Percentiles rank a stretch among this genome's conserved stretches.
Conservation (phyloP, 2,113 vertebrate genomes). For the Orthonyx spaldingii region DNA sequence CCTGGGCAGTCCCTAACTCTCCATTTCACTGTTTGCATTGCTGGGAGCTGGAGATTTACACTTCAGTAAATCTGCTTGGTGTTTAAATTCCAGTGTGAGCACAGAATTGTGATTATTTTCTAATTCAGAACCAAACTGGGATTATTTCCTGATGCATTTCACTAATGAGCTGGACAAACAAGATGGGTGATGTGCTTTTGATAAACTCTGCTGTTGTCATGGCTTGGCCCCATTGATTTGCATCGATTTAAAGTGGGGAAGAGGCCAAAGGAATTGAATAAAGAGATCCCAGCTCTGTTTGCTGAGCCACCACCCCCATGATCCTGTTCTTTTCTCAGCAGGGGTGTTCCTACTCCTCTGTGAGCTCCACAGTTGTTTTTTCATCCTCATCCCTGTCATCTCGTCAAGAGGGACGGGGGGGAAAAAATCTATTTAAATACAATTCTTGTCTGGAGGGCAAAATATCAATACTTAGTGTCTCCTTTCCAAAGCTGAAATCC, state of each 20-base stretch:
- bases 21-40: not conserved
- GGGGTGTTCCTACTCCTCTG: not conserved
- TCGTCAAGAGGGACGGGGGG: not conserved
- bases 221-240: not conserved
- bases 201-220: not conserved
- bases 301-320: not conserved
- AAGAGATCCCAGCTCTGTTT: not conserved
- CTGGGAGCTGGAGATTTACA: not conserved
- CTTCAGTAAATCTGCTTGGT: not conserved
- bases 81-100: not conserved
- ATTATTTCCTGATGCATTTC: not conserved
- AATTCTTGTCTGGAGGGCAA: not conserved
- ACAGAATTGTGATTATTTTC: not conserved
- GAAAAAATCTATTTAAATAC: not conserved
- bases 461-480: not conserved
- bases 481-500: not conserved
- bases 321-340: not conserved
- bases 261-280: not conserved
- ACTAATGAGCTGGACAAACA: no score
- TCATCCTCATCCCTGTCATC: not conserved
- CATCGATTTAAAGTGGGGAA: not conserved
- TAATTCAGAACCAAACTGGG: not conserved
- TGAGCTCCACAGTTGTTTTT: not conserved
- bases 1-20: not conserved
- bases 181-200: not conserved